A percentile compares a stretch with the other conserved stretches of the same genome.
Evolutionary conservation across 2,113 vertebrate genomes (phyloP).

Genomic region (Microtus richardsoni): DNA sequence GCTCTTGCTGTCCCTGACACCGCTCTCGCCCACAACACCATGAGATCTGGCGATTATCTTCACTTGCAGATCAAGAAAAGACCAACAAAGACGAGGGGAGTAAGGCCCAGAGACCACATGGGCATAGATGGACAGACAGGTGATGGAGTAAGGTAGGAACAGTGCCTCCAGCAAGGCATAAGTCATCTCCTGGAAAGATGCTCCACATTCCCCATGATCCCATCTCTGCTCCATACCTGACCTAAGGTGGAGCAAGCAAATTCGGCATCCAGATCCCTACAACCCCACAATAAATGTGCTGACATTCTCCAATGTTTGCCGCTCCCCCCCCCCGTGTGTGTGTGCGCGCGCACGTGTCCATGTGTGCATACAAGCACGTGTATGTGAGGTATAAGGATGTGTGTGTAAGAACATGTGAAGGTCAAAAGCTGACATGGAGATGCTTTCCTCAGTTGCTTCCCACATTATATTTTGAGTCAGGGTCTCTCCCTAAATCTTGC

Average conservation of each 20-base stretch:
- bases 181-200: background rate
- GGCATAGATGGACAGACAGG: too few relatives aligned
- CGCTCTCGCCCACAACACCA: background rate
- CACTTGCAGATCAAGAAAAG: background rate
- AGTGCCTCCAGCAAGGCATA: conserved; percentile 15
- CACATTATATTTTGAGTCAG: background rate
- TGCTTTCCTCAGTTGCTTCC: background rate
- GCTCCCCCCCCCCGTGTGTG: too few relatives aligned
- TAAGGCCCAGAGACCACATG: background rate
- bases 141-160: background rate
- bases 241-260: background rate
- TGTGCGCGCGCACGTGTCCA: too few relatives aligned
- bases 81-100: background rate
- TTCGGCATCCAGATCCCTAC: background rate
- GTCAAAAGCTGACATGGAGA: background rate
- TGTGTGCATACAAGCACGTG: background rate
- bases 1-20: background rate
- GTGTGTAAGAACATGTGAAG: background rate
- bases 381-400: background rate
- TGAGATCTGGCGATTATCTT: background rate
- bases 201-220: background rate
- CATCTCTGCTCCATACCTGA: background rate
- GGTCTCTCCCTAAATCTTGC: background rate
- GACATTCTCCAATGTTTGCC: too few relatives aligned
- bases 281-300: background rate